phyloP scores from a whole-genome alignment of 2,888 invertebrate genomes.

The Polydrusus tereticollis region DNA sequence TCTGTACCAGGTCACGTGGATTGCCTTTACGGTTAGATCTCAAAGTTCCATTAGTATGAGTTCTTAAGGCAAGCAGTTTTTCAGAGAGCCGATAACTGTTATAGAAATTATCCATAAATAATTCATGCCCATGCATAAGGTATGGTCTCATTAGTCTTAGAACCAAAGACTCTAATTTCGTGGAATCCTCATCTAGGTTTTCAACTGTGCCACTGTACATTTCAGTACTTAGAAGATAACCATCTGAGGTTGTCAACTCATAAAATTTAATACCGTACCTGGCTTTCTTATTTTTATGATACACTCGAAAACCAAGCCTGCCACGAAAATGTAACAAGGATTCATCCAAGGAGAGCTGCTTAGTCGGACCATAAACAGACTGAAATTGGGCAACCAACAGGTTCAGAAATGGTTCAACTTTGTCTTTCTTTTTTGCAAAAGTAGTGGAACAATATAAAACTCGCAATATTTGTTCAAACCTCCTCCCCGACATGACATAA shows the following conservation, averaged over 20 bases:
- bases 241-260: background rate
- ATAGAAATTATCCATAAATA: background rate
- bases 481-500: too few species aligned
- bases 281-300: background rate
- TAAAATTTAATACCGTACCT: background rate
- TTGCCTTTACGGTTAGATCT: background rate
- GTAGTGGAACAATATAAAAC: slow-evolving; percentile 25
- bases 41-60: too few species aligned
- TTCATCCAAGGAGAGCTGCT: too few species aligned
- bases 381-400: too few species aligned
- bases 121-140: too few species aligned
- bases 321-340: too few species aligned
- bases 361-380: too few species aligned
- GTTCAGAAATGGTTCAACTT: slow-evolving; percentile 26
- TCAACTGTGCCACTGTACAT: background rate
- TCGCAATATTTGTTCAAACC: too few species aligned
- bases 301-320: background rate
- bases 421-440: slow-evolving; percentile 22
- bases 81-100: background rate
- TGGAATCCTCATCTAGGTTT: background rate
- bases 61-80: background rate
- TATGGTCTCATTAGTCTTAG: too few species aligned
- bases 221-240: background rate
- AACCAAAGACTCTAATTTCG: too few species aligned
- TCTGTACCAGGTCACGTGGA: background rate